Evolutionary conservation across 2,113 vertebrate genomes (phyloP), one percentile per base, ranked within the genome.

Genomic region (Odontophorus gujanensis): DNA sequence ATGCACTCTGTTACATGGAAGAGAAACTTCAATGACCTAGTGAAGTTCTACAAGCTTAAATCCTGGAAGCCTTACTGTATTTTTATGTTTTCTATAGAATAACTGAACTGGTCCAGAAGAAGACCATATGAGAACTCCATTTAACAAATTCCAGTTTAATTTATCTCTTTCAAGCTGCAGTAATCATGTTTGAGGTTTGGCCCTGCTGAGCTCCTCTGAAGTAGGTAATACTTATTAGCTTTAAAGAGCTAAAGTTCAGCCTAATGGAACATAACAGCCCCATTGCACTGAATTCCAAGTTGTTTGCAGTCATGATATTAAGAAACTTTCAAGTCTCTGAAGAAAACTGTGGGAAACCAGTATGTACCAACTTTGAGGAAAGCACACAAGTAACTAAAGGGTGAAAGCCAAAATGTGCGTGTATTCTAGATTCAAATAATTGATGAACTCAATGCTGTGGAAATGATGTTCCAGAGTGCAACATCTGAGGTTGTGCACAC

Each of bases 121-220:
- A 81, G 26, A 91, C n/a, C 19, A 16, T 40, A 42, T 74, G 30
- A 57, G 7, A 90, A 81, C 9, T 42, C 59, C n/a, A 59, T 67
- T 82, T 68, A 75, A 87, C 51, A 82, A 43, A n/a, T 59, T 93
- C 34, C 36, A 72, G 51, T 57, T 90, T 89, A 74, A 80, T 91
- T 87, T 95, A 24, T 78, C 7, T 88, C 73, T 77, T 89, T 78
- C 65, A 85, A 80, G 16, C 51, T 86, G 20, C 40, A 72, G 51
- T 85, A 85, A 78, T 83, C 36, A 21, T 59, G 8, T 53, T 75
- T 69, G 34, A 92, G 81, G 20, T 76, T 85, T 58, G 66, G 24
- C n/a, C 36, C 48, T 92, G 36, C 45, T 79, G 61, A 75, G 34
- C 58, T 87, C 7, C 61, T 81, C 48, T 72, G 42, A 57, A 82